Evolutionary conservation across 2,113 vertebrate genomes (phyloP).

Genomic region (Gallinago paraguaiae): DNA sequence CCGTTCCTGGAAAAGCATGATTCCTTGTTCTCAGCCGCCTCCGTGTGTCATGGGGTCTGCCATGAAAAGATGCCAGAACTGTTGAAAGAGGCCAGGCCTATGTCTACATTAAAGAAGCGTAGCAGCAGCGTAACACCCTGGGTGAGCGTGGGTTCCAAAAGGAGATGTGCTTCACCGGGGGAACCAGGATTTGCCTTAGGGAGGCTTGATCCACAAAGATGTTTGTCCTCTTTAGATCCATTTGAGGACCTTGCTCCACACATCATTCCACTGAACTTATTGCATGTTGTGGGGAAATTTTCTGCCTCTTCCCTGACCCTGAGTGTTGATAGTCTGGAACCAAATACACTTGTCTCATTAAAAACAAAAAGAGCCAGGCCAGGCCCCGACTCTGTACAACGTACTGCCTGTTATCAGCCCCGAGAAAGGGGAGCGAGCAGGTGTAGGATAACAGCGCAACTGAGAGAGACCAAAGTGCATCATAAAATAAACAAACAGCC

Average conservation of each 20-base stretch:
- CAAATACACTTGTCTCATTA: background rate
- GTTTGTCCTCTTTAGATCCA: background rate
- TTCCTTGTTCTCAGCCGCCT: conserved; percentile 52
- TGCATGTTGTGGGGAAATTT: background rate
- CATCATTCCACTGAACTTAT: background rate
- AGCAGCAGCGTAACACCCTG: background rate
- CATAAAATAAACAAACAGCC: conserved; percentile 56
- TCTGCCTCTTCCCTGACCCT: background rate
- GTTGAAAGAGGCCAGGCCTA: conserved; percentile 33
- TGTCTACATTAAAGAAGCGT: background rate
- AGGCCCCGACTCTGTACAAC: background rate
- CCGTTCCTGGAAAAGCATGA: conserved; percentile 54
- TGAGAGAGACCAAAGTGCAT: conserved; percentile 66
- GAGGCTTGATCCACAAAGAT: background rate
- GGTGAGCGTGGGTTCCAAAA: background rate
- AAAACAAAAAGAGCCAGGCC: background rate
- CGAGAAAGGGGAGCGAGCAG: conserved; percentile 40
- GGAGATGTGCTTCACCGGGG: background rate
- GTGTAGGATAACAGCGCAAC: conserved; percentile 60
- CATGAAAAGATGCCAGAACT: conserved; percentile 41
- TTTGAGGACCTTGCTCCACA: background rate
- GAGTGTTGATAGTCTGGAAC: background rate
- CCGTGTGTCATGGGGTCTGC: conserved; percentile 61
- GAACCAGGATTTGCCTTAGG: background rate
- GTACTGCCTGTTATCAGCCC: conserved; percentile 9